Evolutionary conservation across 2,797 vertebrate genomes (phyloP).

Genomic region (Enteromius anoplus): DNA sequence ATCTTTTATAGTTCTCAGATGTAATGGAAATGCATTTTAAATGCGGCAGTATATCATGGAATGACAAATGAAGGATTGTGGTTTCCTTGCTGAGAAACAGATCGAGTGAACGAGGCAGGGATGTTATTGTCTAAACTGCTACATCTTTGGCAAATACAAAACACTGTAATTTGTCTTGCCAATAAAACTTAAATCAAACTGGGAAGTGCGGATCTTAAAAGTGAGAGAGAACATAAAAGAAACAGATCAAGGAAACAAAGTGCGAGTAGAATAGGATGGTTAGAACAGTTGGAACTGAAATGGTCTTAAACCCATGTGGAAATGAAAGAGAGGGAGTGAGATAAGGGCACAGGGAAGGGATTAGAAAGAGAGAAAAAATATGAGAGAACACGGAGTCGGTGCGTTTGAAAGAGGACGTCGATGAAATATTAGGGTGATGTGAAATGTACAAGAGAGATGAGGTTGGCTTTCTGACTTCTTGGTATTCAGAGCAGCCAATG

Average conservation of each 20-base stretch:
- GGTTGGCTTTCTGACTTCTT: neutral
- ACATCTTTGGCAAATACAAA: slow-evolving; percentile 10
- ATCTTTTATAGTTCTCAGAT: slow-evolving; percentile 24
- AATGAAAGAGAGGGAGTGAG: neutral
- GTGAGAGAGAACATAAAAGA: slow-evolving; percentile 5
- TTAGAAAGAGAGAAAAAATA: slow-evolving; percentile 4
- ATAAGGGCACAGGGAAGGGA: neutral
- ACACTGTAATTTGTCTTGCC: neutral
- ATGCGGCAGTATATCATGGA: slow-evolving; percentile 15
- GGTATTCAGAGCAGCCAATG: slow-evolving; percentile 28
- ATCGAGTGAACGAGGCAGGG: neutral
- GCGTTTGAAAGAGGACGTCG: neutral
- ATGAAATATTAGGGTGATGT: slow-evolving; percentile 9
- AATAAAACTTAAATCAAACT: neutral
- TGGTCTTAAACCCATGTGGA: neutral
- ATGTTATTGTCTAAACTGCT: slow-evolving; percentile 12
- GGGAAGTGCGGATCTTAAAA: slow-evolving; percentile 17
- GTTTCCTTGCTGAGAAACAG: slow-evolving; percentile 2
- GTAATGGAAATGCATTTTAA: slow-evolving; percentile 42
- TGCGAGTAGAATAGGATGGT: neutral
- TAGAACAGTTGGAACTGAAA: neutral
- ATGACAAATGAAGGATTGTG: slow-evolving; percentile 13
- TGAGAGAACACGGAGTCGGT: neutral
- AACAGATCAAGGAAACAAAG: neutral
- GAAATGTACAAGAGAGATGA: slow-evolving; percentile 12